phyloP scores from a whole-genome alignment of 1,140 invertebrate species.

The Uloborus diversus region DNA sequence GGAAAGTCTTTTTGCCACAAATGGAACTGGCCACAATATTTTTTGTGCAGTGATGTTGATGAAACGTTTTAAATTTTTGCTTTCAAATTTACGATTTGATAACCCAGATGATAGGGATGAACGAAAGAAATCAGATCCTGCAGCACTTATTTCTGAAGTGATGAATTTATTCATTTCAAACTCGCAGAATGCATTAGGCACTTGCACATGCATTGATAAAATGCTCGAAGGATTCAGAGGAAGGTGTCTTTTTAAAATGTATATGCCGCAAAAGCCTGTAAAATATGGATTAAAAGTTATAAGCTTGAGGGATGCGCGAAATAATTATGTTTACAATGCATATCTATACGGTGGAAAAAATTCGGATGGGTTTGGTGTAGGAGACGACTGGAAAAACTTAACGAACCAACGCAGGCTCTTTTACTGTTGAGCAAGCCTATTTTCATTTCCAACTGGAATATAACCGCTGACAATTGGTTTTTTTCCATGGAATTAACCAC shows the following conservation, averaged over 20 bases:
- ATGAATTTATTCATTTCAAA: constrained; percentile 53
- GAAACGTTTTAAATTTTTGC: too few relatives aligned
- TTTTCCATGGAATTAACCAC: constrained; percentile 14
- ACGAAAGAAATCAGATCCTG: not conserved
- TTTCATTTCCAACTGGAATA: constrained; percentile 23
- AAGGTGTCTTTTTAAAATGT: too few relatives aligned
- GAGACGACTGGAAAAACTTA: not conserved
- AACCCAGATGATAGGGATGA: not conserved
- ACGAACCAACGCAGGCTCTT: constrained; percentile 24
- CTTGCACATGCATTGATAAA: constrained; percentile 51
- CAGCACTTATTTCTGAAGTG: too few relatives aligned
- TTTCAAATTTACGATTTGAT: not conserved
- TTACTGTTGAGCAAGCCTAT: constrained; percentile 21
- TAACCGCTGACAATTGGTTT: constrained; percentile 54
- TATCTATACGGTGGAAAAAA: constrained; percentile 57
- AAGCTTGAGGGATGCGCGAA: constrained; percentile 41
- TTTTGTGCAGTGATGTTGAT: too few relatives aligned
- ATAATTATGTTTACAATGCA: constrained; percentile 46
- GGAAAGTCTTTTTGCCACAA: not conserved
- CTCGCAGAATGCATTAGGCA: constrained; percentile 18
- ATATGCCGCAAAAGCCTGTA: constrained; percentile 55
- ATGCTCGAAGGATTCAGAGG: constrained; percentile 57
- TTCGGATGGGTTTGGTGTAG: constrained; percentile 7
- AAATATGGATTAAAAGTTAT: constrained; percentile 60
- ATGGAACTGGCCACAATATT: constrained; percentile 6